Conservation (phyloP, 1,140 invertebrate species). For the Oscheius sp. region DNA sequence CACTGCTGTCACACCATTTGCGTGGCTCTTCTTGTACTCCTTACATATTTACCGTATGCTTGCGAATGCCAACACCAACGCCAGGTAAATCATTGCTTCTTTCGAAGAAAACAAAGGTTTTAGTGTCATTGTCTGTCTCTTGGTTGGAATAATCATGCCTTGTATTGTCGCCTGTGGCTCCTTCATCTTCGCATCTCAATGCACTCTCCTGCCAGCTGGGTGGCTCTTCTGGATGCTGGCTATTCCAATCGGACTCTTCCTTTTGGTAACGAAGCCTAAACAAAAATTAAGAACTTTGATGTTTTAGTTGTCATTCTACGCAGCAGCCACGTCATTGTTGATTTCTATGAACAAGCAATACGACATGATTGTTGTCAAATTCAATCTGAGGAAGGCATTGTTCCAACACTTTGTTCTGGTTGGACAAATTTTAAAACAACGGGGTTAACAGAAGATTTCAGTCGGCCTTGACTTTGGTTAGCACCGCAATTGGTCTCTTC, state of each 20-base stretch:
- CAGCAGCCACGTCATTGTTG: slow-evolving; percentile 37
- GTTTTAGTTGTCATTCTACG: slow-evolving; percentile 42
- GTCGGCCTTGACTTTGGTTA: not conserved
- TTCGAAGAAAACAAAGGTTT: not conserved
- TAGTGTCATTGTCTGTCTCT: slow-evolving; percentile 27
- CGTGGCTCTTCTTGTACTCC: slow-evolving; percentile 40
- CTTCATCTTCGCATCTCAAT: slow-evolving; percentile 28
- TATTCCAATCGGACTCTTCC: slow-evolving; percentile 32
- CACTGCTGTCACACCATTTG: slow-evolving; percentile 36
- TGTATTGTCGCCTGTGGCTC: slow-evolving; percentile 22
- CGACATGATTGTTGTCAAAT: slow-evolving; percentile 23
- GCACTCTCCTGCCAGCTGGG: slow-evolving; percentile 4
- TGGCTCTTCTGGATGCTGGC: slow-evolving; percentile 38
- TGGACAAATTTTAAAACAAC: not conserved
- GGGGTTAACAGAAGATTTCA: not conserved
- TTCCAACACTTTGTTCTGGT: slow-evolving; percentile 35
- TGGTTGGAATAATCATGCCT: slow-evolving; percentile 33
- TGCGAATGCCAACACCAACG: slow-evolving; percentile 24
- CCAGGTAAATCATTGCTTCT: slow-evolving; percentile 30
- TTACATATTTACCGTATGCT: slow-evolving; percentile 39
- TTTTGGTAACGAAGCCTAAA: slow-evolving; percentile 19
- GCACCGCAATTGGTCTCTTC: not conserved
- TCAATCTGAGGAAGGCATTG: slow-evolving; percentile 25
- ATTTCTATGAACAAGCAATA: slow-evolving; percentile 39
- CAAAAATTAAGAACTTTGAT: not conserved